phyloP scores from a whole-genome alignment of 2,888 invertebrate genomes.

The Vesta saturnalis region DNA sequence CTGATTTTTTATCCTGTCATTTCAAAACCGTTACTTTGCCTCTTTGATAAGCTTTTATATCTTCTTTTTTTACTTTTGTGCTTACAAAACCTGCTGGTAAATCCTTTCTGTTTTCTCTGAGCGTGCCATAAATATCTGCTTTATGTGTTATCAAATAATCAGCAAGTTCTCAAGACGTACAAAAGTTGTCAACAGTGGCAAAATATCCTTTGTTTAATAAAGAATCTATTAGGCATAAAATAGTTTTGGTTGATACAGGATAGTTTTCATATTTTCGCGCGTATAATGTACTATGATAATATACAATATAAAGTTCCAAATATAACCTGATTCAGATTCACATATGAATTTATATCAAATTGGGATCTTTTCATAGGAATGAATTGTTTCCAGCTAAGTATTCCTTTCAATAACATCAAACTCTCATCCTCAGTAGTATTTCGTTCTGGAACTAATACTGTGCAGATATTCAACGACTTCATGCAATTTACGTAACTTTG shows the following conservation, averaged over 20 bases:
- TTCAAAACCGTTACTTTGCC: neutral
- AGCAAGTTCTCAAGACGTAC: neutral
- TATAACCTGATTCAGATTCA: neutral
- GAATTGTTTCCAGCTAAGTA: no score
- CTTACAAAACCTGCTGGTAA: neutral
- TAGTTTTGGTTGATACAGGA: neutral
- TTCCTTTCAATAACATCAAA: neutral
- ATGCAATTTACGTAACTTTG: neutral
- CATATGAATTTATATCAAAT: neutral
- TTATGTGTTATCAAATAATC: neutral
- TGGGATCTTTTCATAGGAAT: neutral
- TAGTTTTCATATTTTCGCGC: neutral
- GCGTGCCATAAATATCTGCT: no score
- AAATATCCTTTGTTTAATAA: neutral
- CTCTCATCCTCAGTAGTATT: neutral
- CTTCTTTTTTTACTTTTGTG: neutral
- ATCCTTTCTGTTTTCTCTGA: neutral
- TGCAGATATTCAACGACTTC: neutral
- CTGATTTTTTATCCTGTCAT: neutral
- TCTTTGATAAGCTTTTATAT: conserved; percentile 5
- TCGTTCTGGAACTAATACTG: neutral
- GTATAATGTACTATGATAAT: no score
- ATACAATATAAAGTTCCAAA: neutral
- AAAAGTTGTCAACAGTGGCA: no score
- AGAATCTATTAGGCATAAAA: neutral